Evolutionary conservation across 1,140 invertebrate genomes (phyloP).

Genomic region (Meloidogyne hapla): DNA sequence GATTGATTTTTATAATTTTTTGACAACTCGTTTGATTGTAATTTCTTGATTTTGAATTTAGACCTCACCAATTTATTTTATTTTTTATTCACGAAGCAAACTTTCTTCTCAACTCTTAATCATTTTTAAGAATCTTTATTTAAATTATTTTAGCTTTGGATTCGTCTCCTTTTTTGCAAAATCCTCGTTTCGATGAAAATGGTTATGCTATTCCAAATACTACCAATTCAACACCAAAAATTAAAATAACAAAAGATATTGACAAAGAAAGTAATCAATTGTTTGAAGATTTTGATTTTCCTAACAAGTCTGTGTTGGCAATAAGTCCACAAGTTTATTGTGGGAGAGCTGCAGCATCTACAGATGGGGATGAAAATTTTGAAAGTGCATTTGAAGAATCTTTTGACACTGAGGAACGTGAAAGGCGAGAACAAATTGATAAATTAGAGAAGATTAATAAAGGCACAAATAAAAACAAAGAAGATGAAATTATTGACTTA

Average conservation of each 20-base stretch:
- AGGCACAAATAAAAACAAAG: neutral
- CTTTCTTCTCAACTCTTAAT: too few species aligned
- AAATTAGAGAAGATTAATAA: neutral
- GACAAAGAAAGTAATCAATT: neutral
- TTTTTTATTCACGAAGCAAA: neutral
- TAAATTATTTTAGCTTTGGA: neutral
- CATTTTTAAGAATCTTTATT: neutral
- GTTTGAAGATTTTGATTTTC: neutral
- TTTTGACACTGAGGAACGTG: constrained; percentile 16
- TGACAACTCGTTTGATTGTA: too few species aligned
- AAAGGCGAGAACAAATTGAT: constrained; percentile 1
- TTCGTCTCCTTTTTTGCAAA: neutral
- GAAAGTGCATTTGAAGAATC: constrained; percentile 15
- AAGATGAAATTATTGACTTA: neutral
- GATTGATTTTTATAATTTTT: too few species aligned
- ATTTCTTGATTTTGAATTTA: too few species aligned
- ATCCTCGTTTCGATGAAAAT: neutral
- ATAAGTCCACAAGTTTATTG: neutral
- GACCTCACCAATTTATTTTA: too few species aligned
- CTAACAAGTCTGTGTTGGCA: neutral
- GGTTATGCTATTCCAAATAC: constrained; percentile 2
- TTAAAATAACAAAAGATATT: neutral
- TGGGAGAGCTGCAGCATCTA: neutral
- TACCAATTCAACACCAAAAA: neutral
- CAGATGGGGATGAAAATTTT: constrained; percentile 11